phyloP scores from a whole-genome alignment of 2,888 invertebrate genomes.

The Eristalinus sepulchralis region DNA sequence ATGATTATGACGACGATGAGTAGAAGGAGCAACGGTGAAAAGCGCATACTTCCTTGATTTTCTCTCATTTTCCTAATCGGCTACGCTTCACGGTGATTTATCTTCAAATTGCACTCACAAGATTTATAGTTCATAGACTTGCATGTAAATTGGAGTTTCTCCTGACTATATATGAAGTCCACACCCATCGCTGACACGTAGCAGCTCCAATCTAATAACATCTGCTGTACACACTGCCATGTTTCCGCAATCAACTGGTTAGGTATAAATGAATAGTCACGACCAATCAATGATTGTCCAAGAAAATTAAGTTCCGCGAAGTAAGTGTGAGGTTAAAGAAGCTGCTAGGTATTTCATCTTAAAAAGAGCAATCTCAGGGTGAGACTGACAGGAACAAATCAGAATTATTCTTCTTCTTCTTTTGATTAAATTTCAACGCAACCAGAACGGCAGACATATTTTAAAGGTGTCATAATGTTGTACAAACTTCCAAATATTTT shows the following conservation, averaged over 20 bases:
- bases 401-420: too few species aligned
- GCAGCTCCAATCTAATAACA: slow-evolving; percentile 1
- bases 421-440: too few species aligned
- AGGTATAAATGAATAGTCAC: slow-evolving; percentile 28
- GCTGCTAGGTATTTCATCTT: not conserved
- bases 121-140: not conserved
- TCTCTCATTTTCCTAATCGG: not conserved
- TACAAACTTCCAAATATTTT: too few species aligned
- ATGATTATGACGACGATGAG: too few species aligned
- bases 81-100: not conserved
- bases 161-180: not conserved
- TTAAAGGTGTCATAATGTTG: too few species aligned
- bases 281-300: not conserved
- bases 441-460: too few species aligned
- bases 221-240: not conserved
- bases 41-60: not conserved
- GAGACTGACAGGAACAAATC: too few species aligned
- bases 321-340: not conserved
- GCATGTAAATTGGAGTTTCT: not conserved
- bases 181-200: slow-evolving; percentile 18
- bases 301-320: not conserved
- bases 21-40: not conserved
- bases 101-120: not conserved
- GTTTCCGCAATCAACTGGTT: slow-evolving; percentile 22
- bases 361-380: too few species aligned